These are phyloP conservation scores for Sebastes taczanowskii DNA, from an alignment of 2,797 vertebrate species.

Conservation along the genomic window DNA sequence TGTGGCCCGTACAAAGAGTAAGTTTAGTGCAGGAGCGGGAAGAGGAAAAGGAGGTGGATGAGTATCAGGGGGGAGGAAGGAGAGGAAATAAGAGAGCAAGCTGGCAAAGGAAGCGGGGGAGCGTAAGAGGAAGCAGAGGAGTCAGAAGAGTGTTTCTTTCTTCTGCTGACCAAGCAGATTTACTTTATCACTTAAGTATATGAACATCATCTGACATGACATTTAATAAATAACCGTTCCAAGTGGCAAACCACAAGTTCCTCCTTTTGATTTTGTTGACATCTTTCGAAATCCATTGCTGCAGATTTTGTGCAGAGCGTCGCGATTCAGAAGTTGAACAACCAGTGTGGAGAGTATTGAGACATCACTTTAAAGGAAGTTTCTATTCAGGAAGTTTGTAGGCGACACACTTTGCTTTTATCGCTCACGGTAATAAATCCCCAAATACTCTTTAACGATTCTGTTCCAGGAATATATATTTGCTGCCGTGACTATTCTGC, in stretches of 20 bases:
- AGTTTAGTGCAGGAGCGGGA: neutral
- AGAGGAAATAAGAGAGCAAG: slow-evolving; percentile 37
- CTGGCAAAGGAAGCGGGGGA: slow-evolving; percentile 27
- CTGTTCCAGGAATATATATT: too few relatives aligned
- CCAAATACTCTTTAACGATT: too few relatives aligned
- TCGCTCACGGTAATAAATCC: neutral
- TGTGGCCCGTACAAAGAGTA: neutral
- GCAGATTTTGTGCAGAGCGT: neutral
- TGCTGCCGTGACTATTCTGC: too few relatives aligned
- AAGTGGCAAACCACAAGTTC: neutral
- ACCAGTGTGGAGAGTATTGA: neutral
- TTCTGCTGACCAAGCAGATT: slow-evolving; percentile 38
- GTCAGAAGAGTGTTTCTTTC: neutral
- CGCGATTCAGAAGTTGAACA: neutral
- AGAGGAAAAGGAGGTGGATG: slow-evolving; percentile 17
- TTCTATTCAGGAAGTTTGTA: neutral
- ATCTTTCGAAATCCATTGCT: neutral
- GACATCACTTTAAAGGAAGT: neutral
- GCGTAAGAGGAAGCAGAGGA: slow-evolving; percentile 32
- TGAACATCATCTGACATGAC: neutral
- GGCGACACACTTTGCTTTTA: neutral
- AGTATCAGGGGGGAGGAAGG: neutral
- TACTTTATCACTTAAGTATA: neutral
- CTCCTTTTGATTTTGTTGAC: neutral
- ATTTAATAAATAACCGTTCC: neutral